A percentile compares a stretch with the other conserved stretches of the same genome.
These are phyloP conservation scores for Neostethus bicornis DNA, from an alignment of 2,797 vertebrate species.

Conservation along the genomic window DNA sequence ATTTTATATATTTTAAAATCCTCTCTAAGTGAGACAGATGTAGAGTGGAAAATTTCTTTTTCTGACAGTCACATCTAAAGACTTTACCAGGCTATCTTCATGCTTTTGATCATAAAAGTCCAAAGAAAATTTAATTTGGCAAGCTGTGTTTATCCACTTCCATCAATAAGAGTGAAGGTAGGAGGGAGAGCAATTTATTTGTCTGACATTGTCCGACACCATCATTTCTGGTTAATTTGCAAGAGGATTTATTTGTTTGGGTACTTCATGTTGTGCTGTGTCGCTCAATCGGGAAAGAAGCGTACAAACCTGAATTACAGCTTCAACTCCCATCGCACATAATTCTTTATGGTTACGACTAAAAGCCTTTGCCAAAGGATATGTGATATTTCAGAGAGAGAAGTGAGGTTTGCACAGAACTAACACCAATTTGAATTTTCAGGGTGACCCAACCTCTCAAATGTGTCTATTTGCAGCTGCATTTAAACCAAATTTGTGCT, in stretches of 20 bases:
- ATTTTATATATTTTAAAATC: conserved; percentile 48
- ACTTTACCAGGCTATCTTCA: conserved; percentile 43
- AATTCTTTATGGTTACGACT: conserved; percentile 58
- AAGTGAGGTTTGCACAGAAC: conserved; percentile 39
- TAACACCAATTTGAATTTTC: conserved; percentile 51
- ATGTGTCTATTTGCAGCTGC: conserved; percentile 27
- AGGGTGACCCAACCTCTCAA: conserved; percentile 45
- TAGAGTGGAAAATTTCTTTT: conserved; percentile 42
- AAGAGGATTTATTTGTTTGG: conserved; percentile 60
- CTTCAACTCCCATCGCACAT: conserved; percentile 53
- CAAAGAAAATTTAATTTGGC: conserved; percentile 52
- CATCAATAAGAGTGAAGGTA: conserved; percentile 45
- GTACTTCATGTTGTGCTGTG: conserved; percentile 49
- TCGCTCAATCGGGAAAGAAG: conserved; percentile 45
- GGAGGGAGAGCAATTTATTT: conserved; percentile 50
- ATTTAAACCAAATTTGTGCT: conserved; percentile 16
- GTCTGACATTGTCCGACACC: conserved; percentile 55
- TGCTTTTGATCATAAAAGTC: conserved; percentile 54
- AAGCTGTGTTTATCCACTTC: conserved; percentile 36
- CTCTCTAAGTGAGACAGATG: conserved; percentile 41
- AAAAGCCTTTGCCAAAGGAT: conserved; percentile 54
- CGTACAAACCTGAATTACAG: conserved; percentile 51
- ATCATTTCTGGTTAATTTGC: conserved; percentile 60
- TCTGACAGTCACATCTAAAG: conserved; percentile 51
- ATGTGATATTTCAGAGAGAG: conserved; percentile 32